phyloP scores from a whole-genome alignment of 2,888 invertebrate species.

The Danaus chrysippus region DNA sequence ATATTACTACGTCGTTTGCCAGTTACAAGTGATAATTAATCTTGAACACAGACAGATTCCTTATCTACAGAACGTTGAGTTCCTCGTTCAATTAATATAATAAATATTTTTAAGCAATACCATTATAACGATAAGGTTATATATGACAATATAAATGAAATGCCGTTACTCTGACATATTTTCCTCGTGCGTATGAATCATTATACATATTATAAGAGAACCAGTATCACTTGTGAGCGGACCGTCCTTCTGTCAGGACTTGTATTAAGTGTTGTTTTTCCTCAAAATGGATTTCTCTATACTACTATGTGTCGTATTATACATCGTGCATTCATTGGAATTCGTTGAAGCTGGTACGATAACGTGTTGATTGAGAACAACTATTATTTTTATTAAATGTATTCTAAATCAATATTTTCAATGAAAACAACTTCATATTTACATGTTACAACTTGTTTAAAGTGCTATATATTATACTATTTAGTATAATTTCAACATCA shows the following conservation, averaged over 20 bases:
- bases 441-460: too few relatives aligned
- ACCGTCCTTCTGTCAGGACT: slow-evolving; percentile 12
- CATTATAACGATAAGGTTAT: too few relatives aligned
- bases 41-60: too few relatives aligned
- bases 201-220: not conserved
- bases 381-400: not conserved
- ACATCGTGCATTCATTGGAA: slow-evolving; percentile 11
- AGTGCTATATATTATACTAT: too few relatives aligned
- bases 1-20: too few relatives aligned
- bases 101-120: too few relatives aligned
- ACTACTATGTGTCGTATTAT: slow-evolving; percentile 11
- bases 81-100: too few relatives aligned
- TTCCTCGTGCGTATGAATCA: not conserved
- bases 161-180: not conserved
- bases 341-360: slow-evolving; percentile 21
- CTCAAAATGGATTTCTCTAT: slow-evolving; percentile 18
- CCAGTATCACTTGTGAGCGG: slow-evolving; percentile 14
- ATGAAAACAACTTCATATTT: too few relatives aligned
- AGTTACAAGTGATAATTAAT: too few relatives aligned
- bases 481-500: too few relatives aligned
- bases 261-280: slow-evolving; percentile 17
- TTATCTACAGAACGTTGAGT: too few relatives aligned
- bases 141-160: not conserved
- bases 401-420: too few relatives aligned
- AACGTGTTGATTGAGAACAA: slow-evolving; percentile 4